Base-by-base conservation (phyloP, 2,888 invertebrate species). In the Anthophora plumipes region DNA sequence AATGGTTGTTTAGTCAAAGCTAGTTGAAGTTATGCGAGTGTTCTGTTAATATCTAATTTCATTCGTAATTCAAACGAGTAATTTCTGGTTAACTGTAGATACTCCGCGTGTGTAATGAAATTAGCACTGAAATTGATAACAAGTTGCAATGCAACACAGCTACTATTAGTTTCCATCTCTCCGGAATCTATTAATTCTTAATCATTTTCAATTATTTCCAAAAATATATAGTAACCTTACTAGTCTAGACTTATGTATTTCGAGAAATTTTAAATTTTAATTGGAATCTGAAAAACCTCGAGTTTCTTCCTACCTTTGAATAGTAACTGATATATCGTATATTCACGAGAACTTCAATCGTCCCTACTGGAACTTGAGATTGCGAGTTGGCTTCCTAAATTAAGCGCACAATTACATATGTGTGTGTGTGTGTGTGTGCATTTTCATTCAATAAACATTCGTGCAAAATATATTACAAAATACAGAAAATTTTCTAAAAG, bases 31-130 rank as follows among this genome's bases (percentile, higher is more conserved):
- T 20, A 14, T 7, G 37, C 20, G 12, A 50, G 31, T 48, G 48
- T 50, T 8, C 14, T 37, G 14, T 8, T 37, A 64, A 50, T 14
- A 64, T 50, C 20, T 17, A 1, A 52, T 52, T 17, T 12, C 11
- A 54, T 22, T 25, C 22, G 17, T 66, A 66, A 52, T 54, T 66
- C 39, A 54, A 54, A 54, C 5, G 20, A 64, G 37, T 39, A 66
- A 41, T 52, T n/a, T 54, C 17, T 17, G 11, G 9, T 7, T 11
- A 25, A 54, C 9, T n/a, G 3, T 11, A 11, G 6, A 1, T 22
- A 14, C 31, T 31, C 31, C 4, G 4, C 9, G 20, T 12, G 31
- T n/a, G 20, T 9, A n/a, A 41, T 17, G 22, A 39, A 25, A 54
- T 22, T 50, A 14, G 20, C 17, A 1, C 8, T 14, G 9, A 50